phyloP scores from a whole-genome alignment of 2,113 vertebrate species.

The Macrotus californicus region DNA sequence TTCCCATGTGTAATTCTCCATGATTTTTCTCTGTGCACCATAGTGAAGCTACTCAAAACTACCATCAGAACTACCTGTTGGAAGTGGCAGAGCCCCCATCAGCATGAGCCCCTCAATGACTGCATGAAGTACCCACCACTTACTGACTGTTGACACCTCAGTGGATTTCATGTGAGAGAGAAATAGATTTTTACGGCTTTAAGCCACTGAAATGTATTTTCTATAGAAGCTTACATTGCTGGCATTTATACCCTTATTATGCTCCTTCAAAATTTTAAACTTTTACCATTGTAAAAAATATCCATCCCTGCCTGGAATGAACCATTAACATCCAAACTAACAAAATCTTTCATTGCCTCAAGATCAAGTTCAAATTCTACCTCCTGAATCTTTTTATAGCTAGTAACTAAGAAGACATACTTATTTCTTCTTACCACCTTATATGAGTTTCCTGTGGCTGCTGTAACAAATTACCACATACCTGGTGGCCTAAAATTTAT shows the following conservation, averaged over 20 bases:
- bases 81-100: background rate
- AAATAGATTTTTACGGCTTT: background rate
- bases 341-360: background rate
- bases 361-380: background rate
- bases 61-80: background rate
- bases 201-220: background rate
- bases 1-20: background rate
- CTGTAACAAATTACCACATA: background rate
- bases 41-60: background rate
- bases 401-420: background rate
- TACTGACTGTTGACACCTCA: background rate
- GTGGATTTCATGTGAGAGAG: background rate
- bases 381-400: background rate
- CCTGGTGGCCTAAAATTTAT: background rate
- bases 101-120: background rate
- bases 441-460: background rate
- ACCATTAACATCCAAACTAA: background rate
- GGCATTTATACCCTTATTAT: background rate
- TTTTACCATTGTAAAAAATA: background rate
- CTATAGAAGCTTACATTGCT: background rate
- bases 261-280: background rate
- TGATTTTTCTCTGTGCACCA: background rate
- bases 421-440: background rate
- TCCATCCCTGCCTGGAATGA: background rate
- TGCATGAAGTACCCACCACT: background rate